Evolutionary conservation across 2,113 vertebrate genomes (phyloP), one percentile per base, ranked within the genome.

Genomic region (Callospermophilus lateralis): DNA sequence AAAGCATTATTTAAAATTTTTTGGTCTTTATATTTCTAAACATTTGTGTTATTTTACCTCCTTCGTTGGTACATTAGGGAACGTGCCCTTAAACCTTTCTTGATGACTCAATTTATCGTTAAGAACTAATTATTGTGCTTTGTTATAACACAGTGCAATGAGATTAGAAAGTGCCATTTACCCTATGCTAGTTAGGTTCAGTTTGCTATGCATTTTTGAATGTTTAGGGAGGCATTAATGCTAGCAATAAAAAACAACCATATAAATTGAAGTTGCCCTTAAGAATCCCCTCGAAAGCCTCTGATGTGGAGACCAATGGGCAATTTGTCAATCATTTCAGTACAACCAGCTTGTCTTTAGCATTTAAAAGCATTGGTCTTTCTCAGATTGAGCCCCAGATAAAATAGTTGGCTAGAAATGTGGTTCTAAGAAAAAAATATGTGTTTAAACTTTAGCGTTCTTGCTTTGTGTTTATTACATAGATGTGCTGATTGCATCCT

Each of bases 211-310:
- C 16, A 37, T 55, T 89, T 89, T 96, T 70, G 39, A 95, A 85
- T 96, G 77, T 45, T 45, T 84, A 61, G 67, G 22, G 81, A 94
- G 26, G 32, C 93, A 72, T 86, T 45, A 58, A 88, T n/a, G 65
- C 5, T 73, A 42, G 34, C 32, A 80, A 89, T n/a, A 93, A 94
- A 78, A 81, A 65, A 22, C 28, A 93, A 39, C 53, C 68, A 88
- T 17, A 65, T 77, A 89, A 88, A 89, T 65, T 58, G 91, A 77
- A 86, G 19, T 89, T 89, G 80, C 5, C 28, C 34, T 95, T 68
- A 55, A 84, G 70, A 92, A 80, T 79, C 20, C 42, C 37, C 37
- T 94, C 45, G 26, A 61, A 89, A 94, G 15, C 26, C 45, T 79
- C 24, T 45, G 10, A 42, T 67, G 0, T 80, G 8, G n/a, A 88